These are phyloP conservation scores for Cygnus olor DNA, from an alignment of 2,797 vertebrate species.

Conservation along the genomic window DNA sequence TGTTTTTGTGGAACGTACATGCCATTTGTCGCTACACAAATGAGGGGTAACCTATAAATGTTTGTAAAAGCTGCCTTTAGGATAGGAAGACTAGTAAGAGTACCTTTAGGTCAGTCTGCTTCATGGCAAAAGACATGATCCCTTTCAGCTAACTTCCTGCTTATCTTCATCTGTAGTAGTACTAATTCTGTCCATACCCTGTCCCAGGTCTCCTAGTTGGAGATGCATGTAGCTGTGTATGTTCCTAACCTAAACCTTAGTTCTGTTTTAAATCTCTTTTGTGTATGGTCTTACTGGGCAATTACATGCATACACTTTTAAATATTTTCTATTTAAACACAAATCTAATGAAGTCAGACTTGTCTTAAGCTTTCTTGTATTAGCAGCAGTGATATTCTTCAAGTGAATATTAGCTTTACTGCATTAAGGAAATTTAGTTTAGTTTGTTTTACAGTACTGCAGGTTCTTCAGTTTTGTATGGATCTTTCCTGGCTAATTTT, in stretches of 20 bases:
- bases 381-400: neutral
- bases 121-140: neutral
- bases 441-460: neutral
- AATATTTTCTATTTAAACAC: neutral
- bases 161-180: neutral
- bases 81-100: neutral
- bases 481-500: neutral
- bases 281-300: neutral
- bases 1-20: accelerated
- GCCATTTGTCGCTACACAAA: neutral
- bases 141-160: neutral
- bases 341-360: neutral
- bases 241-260: neutral
- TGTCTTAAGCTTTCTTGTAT: neutral
- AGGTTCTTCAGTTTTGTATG: neutral
- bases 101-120: neutral
- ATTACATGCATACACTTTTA: neutral
- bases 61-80: neutral
- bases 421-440: neutral
- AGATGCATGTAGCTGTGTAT: neutral
- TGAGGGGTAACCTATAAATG: neutral
- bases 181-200: neutral
- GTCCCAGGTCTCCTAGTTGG: neutral
- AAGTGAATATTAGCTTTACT: neutral
- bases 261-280: neutral